Evolutionary conservation across 2,113 vertebrate species (phyloP), one percentile per base, ranked within the genome.

Genomic region (Pristiophorus japonicus): DNA sequence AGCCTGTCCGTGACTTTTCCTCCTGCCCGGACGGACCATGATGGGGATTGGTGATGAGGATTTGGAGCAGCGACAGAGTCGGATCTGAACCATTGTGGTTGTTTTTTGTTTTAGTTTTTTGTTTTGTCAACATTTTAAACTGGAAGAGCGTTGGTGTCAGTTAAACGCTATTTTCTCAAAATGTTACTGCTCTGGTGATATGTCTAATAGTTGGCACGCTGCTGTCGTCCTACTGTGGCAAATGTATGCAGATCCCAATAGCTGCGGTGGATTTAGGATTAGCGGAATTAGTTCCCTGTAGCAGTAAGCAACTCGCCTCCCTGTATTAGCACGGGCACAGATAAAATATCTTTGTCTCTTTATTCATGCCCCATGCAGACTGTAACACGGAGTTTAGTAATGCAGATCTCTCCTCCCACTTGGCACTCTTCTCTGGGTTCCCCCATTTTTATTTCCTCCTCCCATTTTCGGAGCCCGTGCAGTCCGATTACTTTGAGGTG

Each of bases 321-420:
- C 38, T 62, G 62, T 94, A 66, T 55, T 90, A 90, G 11, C 87
- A 90, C 51, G 30, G 3, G 87, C 51, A 34, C 70, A 75, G 70
- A 75, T 75, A 22, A 75, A 67, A 70, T 70, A 96, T 85, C 78
- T 11, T 91, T 27, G 8, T 73, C 5, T 87, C 88, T 95, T 94
- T 95, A 55, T 96, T 93, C 95, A 95, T 7, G 0, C 65, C 65
- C 42, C 38, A 22, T 87, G 84, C 95, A 96, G 3, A 87, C 63
- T 96, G 0, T 95, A 96, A 73, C 51, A 87, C 0, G 0, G 90
- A 95, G 34, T 38, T 6, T 38, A 95, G 90, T 84, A 96, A 73
- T 38, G 95, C 3, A 95, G 81, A n/a, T 73, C 7, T 87, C 91
- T 66, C 63, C 91, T 96, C 95, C 94, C 38, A 0, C 95, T 95